Base-by-base conservation (phyloP, 2,797 vertebrate genomes). In the Sarcoramphus papa region DNA sequence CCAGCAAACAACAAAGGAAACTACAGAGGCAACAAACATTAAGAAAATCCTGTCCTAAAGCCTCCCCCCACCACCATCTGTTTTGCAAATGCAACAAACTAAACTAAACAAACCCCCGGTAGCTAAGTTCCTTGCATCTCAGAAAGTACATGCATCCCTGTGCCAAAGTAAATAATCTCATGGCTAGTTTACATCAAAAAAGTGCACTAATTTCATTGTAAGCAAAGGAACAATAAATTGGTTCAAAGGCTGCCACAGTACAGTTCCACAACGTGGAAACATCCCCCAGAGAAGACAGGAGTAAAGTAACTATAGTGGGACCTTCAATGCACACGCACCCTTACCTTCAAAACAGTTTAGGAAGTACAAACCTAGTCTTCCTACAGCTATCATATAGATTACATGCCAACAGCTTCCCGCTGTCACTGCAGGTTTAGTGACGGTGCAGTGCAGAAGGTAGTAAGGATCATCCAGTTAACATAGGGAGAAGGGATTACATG, bases 131-230 rank as follows among this genome's bases (percentile, higher is more conserved):
- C 56, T 82, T 60, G 51, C 79, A 68, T 91, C 63, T 87, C 59
- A 21, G 22, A 93, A 92, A 92, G 69, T 41, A 37, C 51, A 77
- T 9, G 51, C 45, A 75, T 59, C 31, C 27, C 35, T 16, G 23
- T 77, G 81, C 85, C 95, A 94, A 96, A 79, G 27, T 50, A 95
- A 96, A 94, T 62, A 92, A 87, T 85, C 50, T 73, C 40, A 67
- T 31, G n/a, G 76, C 45, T 85, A 70, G 56, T 85, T 92, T 84
- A 86, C 63, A 90, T 86, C 45, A 31, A 83, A 95, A 89, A 93
- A 85, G 57, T 60, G 17, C 53, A 82, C 20, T 82, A 80, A 94
- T 86, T 87, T 94, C 23, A 65, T 76, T 1, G 0, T 68, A 65
- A 91, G 35, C 30, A 83, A 74, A 93, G 35, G 33, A 95, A 84